Evolutionary conservation across 2,888 invertebrate genomes (phyloP).

Genomic region (Tetanocera ferruginea): DNA sequence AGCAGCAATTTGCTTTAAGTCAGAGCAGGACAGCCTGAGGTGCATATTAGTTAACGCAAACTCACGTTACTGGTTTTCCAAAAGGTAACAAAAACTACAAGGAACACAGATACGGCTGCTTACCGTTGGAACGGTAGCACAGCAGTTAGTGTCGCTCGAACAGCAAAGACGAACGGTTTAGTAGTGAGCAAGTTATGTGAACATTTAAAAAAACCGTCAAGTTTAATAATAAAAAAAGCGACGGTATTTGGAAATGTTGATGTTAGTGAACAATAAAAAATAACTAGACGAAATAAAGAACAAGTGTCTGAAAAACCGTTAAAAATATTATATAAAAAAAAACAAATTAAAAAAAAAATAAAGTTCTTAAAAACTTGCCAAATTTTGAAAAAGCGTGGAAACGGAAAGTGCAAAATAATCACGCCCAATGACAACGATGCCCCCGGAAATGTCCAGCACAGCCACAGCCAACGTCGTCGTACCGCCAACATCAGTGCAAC

Average conservation of each 20-base stretch:
- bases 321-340: background rate
- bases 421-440: constrained; percentile 65
- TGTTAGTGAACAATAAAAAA: background rate
- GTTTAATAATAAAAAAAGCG: constrained; percentile 23
- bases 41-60: background rate
- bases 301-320: background rate
- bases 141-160: constrained; percentile 63
- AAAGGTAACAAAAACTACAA: background rate
- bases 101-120: constrained; percentile 18
- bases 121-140: constrained; percentile 45
- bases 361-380: background rate
- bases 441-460: constrained; percentile 65
- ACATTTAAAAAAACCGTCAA: background rate
- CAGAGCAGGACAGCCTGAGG: background rate
- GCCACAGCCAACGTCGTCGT: constrained; percentile 51
- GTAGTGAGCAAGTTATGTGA: constrained; percentile 14
- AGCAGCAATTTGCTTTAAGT: background rate
- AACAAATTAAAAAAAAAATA: background rate
- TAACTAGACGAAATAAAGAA: background rate
- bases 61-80: constrained; percentile 33
- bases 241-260: constrained; percentile 26
- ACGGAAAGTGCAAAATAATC: background rate
- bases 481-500: constrained; percentile 49
- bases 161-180: constrained; percentile 60
- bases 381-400: background rate